Conservation (phyloP, 2,113 vertebrate genomes). For the Microtus montanus region DNA sequence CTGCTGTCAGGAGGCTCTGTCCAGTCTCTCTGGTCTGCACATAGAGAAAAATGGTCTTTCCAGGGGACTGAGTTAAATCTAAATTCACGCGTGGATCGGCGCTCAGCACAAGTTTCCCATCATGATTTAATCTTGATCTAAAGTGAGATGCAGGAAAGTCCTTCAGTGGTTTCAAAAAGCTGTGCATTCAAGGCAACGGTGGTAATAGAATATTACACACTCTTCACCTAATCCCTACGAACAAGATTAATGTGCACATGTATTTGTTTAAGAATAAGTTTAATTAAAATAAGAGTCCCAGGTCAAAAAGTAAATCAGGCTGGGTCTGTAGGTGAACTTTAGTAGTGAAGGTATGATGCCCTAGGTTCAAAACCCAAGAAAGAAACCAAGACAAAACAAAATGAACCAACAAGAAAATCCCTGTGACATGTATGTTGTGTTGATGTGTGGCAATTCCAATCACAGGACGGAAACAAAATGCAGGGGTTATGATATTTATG, state of each 20-base stretch:
- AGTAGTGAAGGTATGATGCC: neutral
- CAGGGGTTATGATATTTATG: neutral
- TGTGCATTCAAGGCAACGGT: no score
- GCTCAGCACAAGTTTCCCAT: neutral
- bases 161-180: neutral
- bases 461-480: neutral
- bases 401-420: neutral
- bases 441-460: neutral
- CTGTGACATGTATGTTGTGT: fast-evolving
- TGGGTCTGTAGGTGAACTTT: neutral
- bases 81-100: neutral
- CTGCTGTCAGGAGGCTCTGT: neutral
- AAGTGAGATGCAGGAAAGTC: neutral
- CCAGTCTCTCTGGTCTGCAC: neutral
- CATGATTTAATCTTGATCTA: neutral
- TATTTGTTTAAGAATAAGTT: neutral
- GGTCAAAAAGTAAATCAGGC: neutral
- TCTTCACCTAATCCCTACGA: neutral
- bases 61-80: neutral
- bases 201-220: neutral
- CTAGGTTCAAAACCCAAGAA: neutral
- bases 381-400: neutral
- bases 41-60: neutral
- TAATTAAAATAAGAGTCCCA: neutral
- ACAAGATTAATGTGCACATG: neutral